Evolutionary conservation across 2,113 vertebrate species (phyloP).

Genomic region (Pseudorectes ferrugineus): DNA sequence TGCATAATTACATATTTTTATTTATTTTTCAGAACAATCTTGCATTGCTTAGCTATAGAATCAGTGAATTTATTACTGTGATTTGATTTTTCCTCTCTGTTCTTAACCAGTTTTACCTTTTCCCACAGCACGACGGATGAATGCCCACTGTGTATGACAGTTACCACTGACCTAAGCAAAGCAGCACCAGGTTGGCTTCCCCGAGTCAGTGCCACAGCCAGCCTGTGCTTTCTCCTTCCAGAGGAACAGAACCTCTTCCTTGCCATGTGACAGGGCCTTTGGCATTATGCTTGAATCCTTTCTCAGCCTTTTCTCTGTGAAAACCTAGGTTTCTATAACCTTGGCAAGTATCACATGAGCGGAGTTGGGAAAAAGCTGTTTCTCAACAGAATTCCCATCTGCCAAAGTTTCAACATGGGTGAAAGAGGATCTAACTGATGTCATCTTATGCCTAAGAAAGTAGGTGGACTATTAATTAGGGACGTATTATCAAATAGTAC

Average conservation of each 20-base stretch:
- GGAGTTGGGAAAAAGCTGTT: not conserved
- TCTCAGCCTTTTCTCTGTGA: not conserved
- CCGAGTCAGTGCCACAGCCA: not conserved
- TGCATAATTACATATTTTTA: too few species aligned
- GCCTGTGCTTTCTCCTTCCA: not conserved
- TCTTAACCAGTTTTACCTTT: not conserved
- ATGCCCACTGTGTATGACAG: fast-evolving
- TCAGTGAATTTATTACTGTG: not conserved
- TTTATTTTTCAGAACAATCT: not conserved
- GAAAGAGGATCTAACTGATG: not conserved
- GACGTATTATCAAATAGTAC: not conserved
- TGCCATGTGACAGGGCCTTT: not conserved
- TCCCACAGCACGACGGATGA: not conserved
- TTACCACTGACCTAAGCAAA: not conserved
- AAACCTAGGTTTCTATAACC: not conserved
- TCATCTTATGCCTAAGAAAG: not conserved
- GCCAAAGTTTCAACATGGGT: not conserved
- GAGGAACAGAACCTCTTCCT: not conserved
- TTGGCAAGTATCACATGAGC: not conserved
- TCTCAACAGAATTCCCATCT: not conserved
- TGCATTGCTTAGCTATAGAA: not conserved
- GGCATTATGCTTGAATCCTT: not conserved
- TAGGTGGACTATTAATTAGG: not conserved
- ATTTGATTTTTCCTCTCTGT: not conserved
- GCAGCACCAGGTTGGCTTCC: not conserved